Conservation (phyloP, 2,113 vertebrate species). For the Nycticebus coucang region DNA sequence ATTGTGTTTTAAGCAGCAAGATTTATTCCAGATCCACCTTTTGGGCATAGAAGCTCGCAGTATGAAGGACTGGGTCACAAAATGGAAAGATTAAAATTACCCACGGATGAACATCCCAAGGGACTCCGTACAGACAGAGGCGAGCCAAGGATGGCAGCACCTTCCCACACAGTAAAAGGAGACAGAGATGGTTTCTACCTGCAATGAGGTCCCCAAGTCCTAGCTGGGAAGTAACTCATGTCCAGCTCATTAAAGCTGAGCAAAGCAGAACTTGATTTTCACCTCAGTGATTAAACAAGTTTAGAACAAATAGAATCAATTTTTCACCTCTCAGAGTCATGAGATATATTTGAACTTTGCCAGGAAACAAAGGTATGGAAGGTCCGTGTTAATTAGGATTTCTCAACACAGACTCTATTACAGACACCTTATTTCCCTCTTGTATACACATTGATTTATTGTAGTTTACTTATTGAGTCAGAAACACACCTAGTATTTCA, state of each 20-base stretch:
- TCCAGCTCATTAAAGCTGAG: not conserved
- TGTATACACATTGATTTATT: not conserved
- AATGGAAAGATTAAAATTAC: not conserved
- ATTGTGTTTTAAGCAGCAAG: not conserved
- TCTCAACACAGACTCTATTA: not conserved
- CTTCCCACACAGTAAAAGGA: not conserved
- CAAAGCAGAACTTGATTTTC: not conserved
- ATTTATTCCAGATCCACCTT: not conserved
- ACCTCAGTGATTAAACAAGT: constrained; percentile 4
- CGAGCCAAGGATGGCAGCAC: not conserved
- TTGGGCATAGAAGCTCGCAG: not conserved
- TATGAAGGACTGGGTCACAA: not conserved
- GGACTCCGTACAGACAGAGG: not conserved
- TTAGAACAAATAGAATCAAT: not conserved
- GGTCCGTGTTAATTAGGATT: not conserved
- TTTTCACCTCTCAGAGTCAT: constrained; percentile 5
- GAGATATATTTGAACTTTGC: not conserved
- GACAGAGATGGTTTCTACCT: not conserved
- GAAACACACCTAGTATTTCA: not conserved
- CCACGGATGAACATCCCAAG: not conserved
- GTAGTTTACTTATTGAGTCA: not conserved
- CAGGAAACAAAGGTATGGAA: not conserved
- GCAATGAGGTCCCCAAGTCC: not conserved
- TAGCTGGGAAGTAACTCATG: not conserved
- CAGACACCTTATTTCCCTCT: not conserved